Conservation (phyloP, 2,797 vertebrate genomes). For the Furcifer pardalis region DNA sequence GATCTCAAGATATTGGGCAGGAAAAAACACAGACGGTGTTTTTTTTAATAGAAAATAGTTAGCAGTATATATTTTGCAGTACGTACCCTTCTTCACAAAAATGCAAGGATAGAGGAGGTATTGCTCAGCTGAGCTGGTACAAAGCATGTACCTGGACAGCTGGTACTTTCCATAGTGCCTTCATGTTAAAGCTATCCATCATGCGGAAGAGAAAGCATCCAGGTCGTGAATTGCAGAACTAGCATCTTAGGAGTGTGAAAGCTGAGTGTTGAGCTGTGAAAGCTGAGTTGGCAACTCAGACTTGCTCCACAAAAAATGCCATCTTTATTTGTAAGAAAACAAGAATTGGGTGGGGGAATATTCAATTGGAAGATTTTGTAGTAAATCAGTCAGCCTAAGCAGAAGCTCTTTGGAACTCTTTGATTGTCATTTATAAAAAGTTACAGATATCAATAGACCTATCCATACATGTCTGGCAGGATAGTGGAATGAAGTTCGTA, state of each 20-base stretch:
- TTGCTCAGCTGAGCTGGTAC: conserved; percentile 68
- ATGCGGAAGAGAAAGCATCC: conserved; percentile 77
- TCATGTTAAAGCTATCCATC: conserved; percentile 93
- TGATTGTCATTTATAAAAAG: background rate
- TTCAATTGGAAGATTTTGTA: background rate
- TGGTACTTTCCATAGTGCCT: conserved; percentile 61
- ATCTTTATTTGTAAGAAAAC: no score
- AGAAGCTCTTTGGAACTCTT: accelerated
- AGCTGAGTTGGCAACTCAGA: conserved; percentile 71
- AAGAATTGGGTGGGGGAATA: no score
- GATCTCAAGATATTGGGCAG: background rate
- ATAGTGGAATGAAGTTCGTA: no score
- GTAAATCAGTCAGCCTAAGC: background rate
- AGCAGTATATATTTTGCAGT: no score
- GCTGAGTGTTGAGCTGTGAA: conserved; percentile 86
- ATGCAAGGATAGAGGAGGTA: conserved; percentile 31
- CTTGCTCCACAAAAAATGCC: no score
- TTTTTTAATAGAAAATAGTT: no score
- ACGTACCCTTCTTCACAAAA: no score
- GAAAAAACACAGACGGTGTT: background rate
- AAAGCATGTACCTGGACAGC: conserved; percentile 71
- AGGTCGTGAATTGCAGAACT: conserved; percentile 88
- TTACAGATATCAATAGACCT: accelerated
- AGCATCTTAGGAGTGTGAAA: conserved; percentile 91
- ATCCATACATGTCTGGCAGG: no score